Evolutionary conservation across 1,140 invertebrate species (phyloP).

Genomic region (Trachelipus rathkii): DNA sequence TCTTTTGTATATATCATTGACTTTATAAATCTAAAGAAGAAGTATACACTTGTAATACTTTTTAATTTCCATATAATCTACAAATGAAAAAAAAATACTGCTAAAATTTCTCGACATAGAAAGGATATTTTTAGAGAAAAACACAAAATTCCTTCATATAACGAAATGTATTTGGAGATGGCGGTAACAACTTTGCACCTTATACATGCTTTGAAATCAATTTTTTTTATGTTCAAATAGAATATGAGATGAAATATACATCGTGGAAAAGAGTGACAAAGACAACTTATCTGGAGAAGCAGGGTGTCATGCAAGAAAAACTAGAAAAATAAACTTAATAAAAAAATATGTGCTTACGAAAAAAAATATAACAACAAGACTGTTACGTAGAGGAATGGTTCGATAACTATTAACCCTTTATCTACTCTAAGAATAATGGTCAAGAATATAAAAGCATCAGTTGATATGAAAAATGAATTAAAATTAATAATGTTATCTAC

Average conservation of each 20-base stretch:
- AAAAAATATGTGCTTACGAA: conserved; percentile 8
- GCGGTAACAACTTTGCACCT: conserved; percentile 1
- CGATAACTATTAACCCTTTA: no score
- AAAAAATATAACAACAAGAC: neutral
- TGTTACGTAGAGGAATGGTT: no score
- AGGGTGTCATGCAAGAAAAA: conserved; percentile 7
- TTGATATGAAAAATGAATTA: no score
- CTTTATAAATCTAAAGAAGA: no score
- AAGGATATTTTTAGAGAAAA: neutral
- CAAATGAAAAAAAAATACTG: no score
- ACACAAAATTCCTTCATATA: neutral
- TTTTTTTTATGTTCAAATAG: neutral
- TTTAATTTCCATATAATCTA: no score
- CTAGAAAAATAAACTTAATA: conserved; percentile 12
- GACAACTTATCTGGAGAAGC: conserved; percentile 5
- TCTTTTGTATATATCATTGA: no score
- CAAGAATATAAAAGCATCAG: no score
- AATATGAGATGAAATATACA: conserved; percentile 3
- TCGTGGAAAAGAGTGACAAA: neutral
- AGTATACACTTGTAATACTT: no score
- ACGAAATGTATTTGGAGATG: neutral
- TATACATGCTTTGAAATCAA: neutral
- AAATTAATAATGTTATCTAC: no score
- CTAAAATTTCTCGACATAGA: neutral
- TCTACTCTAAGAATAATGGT: no score